These are phyloP conservation scores for Melopsittacus undulatus DNA, from an alignment of 2,797 vertebrate species.

Conservation along the genomic window DNA sequence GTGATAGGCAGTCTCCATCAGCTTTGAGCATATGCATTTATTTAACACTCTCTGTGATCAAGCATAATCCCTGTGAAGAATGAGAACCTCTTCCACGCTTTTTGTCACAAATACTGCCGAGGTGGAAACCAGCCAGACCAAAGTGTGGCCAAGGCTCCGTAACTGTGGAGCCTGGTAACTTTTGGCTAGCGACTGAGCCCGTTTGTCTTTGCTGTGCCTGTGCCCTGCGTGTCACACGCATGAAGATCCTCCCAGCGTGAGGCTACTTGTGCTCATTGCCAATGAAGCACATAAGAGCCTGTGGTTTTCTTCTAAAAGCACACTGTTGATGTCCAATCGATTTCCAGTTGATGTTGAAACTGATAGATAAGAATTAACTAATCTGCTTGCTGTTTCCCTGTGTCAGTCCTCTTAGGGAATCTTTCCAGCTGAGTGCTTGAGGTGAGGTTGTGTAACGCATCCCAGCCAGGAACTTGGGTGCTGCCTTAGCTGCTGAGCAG, in stretches of 20 bases:
- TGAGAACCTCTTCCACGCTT: not conserved
- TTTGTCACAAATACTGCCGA: not conserved
- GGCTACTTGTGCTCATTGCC: not conserved
- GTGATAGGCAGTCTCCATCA: not conserved
- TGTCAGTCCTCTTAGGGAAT: not conserved
- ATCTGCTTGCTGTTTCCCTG: not conserved
- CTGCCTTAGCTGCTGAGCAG: not conserved
- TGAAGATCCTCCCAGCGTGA: not conserved
- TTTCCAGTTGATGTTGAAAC: not conserved
- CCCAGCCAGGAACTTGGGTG: not conserved
- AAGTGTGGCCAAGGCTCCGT: not conserved
- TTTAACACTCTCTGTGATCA: not conserved
- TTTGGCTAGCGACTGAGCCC: not conserved
- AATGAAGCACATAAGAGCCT: not conserved
- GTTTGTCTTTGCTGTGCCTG: not conserved
- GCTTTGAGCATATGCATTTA: not conserved
- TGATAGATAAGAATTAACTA: not conserved
- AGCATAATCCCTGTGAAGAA: not conserved
- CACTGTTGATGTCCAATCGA: not conserved
- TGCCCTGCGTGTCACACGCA: fast-evolving
- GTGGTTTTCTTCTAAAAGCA: not conserved
- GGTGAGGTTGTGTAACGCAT: fast-evolving
- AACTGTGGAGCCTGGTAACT: not conserved
- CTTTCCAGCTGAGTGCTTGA: not conserved
- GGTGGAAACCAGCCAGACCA: not conserved